Conservation (phyloP, 2,888 invertebrate species). For the Tetranychus truncatus region DNA sequence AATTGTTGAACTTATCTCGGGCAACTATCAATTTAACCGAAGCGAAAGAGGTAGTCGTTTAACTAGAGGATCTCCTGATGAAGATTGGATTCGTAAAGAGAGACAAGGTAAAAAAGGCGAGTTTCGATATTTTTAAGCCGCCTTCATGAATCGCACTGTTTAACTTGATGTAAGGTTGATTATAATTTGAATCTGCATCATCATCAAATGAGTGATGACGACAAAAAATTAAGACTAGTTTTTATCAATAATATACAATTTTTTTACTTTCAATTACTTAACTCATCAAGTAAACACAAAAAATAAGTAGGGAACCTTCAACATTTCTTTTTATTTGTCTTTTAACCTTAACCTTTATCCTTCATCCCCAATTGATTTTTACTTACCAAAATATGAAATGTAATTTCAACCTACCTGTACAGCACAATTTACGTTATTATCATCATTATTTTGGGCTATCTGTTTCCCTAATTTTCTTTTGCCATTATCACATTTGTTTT, state of each 20-base stretch:
- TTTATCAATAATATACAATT: not conserved
- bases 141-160: not conserved
- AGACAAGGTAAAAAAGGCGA: conserved; percentile 82
- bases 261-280: not conserved
- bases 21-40: conserved; percentile 40
- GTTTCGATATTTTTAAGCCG: conserved; percentile 65
- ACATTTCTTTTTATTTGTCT: not conserved
- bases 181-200: not conserved
- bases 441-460: not conserved
- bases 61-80: conserved; percentile 32
- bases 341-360: not conserved
- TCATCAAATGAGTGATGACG: not conserved
- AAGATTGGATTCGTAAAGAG: conserved; percentile 66
- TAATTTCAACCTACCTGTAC: not conserved
- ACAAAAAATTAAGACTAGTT: not conserved
- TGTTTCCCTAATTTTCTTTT: no score
- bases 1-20: conserved; percentile 56
- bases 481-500: no score
- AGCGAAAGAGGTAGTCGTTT: conserved; percentile 18
- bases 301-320: not conserved
- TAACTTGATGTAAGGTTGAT: not conserved
- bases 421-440: not conserved
- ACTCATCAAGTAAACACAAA: not conserved
- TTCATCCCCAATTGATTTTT: not conserved
- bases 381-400: not conserved